Base-by-base conservation (phyloP, 23 tunicate genomes). In the Phallusia fumigata region DNA sequence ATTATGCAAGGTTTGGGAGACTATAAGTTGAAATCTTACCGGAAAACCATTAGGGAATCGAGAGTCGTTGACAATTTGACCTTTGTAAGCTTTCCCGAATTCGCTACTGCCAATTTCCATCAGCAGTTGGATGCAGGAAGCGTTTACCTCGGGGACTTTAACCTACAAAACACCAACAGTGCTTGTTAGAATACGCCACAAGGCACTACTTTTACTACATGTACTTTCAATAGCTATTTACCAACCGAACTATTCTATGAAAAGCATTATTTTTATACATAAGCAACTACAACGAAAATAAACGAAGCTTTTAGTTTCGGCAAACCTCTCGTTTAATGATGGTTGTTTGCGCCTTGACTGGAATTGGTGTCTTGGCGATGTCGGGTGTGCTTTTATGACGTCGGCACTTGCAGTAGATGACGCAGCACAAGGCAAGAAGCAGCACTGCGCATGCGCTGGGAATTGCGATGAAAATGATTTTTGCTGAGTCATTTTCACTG, bases 41-140 rank as follows among this genome's bases (percentile, higher is more conserved):
- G 84, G 84, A 51, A 65, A 85, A 30, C 83, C 84, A 21, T 85
- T 30, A 69, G 77, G 35, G 77, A 84, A 93, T 31, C 78, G 36
- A 30, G 81, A 35, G 45, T 93, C 87, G 64, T 83, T 80, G n/a
- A 75, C 15, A 36, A 93, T 53, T 15, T 65, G 64, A n/a, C 85
- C 93, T 65, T 79, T 85, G 84, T 83, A 93, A 0, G 81, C 87
- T 81, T 80, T 84, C 36, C 98, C 98, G 69, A 65, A 93, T 44
- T 84, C 81, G 28, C 93, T 81, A 32, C 77, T 79, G 36, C 98
- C 98, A 53, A 93, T 84, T 22, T 93, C 91, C 73, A 64, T 36
- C 52, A 84, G 52, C 33, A 84, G 73, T 3, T 53, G 90, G 30
- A 93, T 53, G 47, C 80, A 75, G 0, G 82, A 78, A 0, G 93